Evolutionary conservation across 1,140 invertebrate genomes (phyloP).

Genomic region (Atta texana): DNA sequence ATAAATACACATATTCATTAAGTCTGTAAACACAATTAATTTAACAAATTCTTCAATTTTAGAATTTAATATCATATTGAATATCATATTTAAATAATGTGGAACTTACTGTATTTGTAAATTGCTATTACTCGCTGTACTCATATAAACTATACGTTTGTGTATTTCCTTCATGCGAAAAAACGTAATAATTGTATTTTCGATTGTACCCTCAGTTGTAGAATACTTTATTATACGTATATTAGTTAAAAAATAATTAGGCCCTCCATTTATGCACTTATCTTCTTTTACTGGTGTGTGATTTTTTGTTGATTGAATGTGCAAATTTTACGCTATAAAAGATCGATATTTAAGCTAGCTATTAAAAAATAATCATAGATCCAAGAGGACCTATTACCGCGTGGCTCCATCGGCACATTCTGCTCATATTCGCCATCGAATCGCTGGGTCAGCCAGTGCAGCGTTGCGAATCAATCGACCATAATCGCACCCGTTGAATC

Average conservation of each 20-base stretch:
- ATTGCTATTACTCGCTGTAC: no score
- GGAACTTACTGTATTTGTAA: background rate
- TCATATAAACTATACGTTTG: background rate
- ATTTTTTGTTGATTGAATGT: background rate
- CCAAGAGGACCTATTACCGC: constrained; percentile 5
- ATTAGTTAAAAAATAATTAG: background rate
- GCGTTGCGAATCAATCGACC: constrained; percentile 72
- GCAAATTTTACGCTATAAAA: background rate
- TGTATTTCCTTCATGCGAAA: background rate
- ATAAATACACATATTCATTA: background rate
- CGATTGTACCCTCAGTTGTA: background rate
- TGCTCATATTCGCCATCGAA: constrained; percentile 53
- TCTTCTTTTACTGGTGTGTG: no score
- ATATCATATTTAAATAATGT: background rate
- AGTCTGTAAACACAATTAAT: background rate
- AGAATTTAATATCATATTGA: background rate
- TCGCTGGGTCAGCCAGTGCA: constrained; percentile 39
- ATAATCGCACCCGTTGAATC: constrained; percentile 62
- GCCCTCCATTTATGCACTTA: no score
- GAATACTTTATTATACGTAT: background rate
- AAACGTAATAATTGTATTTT: background rate
- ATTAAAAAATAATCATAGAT: constrained; percentile 3
- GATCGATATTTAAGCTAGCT: background rate
- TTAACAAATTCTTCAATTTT: background rate
- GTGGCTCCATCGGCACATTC: constrained; percentile 40